Percentiles rank a stretch among this genome's conserved stretches.
phyloP scores from a whole-genome alignment of 2,888 invertebrate species.

The Ischnus inquisitorius region DNA sequence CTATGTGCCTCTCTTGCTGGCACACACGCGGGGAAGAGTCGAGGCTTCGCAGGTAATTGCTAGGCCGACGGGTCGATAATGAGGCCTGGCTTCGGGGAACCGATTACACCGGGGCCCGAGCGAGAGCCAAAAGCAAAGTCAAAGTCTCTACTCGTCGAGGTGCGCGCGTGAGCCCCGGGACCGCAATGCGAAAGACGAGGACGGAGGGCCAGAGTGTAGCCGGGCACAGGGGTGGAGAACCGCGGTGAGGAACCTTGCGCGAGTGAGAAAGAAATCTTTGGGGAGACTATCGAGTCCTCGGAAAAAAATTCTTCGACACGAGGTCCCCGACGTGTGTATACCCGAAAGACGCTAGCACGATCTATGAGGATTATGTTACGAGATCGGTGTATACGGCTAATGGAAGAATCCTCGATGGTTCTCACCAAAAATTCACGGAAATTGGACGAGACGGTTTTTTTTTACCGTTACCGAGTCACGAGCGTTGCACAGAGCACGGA shows the following conservation, averaged over 20 bases:
- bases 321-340: slow-evolving; percentile 9
- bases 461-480: slow-evolving; percentile 7
- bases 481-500: not conserved
- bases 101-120: slow-evolving; percentile 84
- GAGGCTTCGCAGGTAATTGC: slow-evolving; percentile 85
- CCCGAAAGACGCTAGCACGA: slow-evolving; percentile 32
- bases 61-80: slow-evolving; percentile 86
- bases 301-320: slow-evolving; percentile 26
- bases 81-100: slow-evolving; percentile 85
- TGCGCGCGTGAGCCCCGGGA: slow-evolving; percentile 62
- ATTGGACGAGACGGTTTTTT: slow-evolving; percentile 63
- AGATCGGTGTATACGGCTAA: slow-evolving; percentile 56
- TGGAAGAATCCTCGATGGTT: slow-evolving; percentile 62
- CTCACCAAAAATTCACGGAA: slow-evolving; percentile 65
- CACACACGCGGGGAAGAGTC: slow-evolving; percentile 79
- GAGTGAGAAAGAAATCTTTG: slow-evolving; percentile 55
- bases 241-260: slow-evolving; percentile 35
- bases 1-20: slow-evolving; percentile 59
- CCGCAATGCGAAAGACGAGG: slow-evolving; percentile 57
- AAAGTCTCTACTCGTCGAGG: slow-evolving; percentile 67
- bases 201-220: slow-evolving; percentile 15
- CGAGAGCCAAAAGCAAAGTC: slow-evolving; percentile 80
- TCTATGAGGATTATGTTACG: slow-evolving; percentile 49
- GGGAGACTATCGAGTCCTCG: slow-evolving; percentile 46
- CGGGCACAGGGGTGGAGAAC: slow-evolving; percentile 10